phyloP scores from a whole-genome alignment of 2,797 vertebrate genomes.

The Peromyscus nudipes region DNA sequence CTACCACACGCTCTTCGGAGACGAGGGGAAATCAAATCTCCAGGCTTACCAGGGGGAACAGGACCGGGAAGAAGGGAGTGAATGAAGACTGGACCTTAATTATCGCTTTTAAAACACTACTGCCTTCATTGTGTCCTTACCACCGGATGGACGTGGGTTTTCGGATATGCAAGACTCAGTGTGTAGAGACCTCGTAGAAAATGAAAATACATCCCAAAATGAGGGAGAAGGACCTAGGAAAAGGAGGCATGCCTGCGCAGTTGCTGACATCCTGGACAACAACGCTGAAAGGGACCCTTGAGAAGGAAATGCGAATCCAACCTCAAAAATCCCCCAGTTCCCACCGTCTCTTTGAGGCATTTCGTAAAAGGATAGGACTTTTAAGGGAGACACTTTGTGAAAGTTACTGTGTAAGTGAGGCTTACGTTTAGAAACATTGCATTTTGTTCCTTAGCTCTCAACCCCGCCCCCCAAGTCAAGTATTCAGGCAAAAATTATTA shows the following conservation, averaged over 20 bases:
- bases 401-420: constrained; percentile 52
- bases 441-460: constrained; percentile 66
- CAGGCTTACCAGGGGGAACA: constrained; percentile 21
- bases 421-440: constrained; percentile 70
- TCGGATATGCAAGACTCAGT: neutral
- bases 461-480: constrained; percentile 59
- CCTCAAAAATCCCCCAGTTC: constrained; percentile 72
- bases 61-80: constrained; percentile 16
- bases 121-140: constrained; percentile 35
- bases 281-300: constrained; percentile 73
- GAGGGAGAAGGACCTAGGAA: constrained; percentile 51
- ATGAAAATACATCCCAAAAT: constrained; percentile 18
- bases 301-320: constrained; percentile 73
- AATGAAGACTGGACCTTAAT: constrained; percentile 60
- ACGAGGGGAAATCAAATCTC: constrained; percentile 64
- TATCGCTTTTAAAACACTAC: constrained; percentile 31
- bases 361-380: constrained; percentile 63
- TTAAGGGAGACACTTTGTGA: constrained; percentile 70
- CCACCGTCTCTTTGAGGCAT: constrained; percentile 54
- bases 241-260: constrained; percentile 63
- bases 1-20: neutral
- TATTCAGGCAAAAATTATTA: constrained; percentile 71
- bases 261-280: constrained; percentile 34
- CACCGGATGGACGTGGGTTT: neutral
- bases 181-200: constrained; percentile 13